phyloP scores from a whole-genome alignment of 2,113 vertebrate genomes.

The Malurus elegans region DNA sequence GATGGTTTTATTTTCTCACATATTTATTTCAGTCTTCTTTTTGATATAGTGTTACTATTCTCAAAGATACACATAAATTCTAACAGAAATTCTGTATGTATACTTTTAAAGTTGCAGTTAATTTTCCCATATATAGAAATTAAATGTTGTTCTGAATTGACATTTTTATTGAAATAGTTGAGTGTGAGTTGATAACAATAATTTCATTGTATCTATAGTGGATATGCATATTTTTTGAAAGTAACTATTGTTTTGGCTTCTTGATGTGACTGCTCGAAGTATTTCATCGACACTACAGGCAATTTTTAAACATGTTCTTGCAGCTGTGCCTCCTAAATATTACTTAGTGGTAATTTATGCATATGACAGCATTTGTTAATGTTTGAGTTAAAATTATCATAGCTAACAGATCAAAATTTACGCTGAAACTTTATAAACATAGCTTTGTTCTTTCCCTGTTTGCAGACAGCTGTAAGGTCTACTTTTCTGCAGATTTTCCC shows the following conservation, averaged over 20 bases:
- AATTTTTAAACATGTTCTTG: neutral
- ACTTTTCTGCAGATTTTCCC: neutral
- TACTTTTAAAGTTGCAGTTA: neutral
- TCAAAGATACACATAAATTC: neutral
- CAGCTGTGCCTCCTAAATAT: neutral
- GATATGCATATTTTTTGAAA: neutral
- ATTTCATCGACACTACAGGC: fast-evolving
- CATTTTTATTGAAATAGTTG: neutral
- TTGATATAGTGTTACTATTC: neutral
- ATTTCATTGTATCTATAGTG: neutral
- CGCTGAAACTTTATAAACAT: neutral
- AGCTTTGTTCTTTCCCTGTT: neutral
- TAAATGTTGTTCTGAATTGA: neutral
- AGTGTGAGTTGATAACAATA: neutral
- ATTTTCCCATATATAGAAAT: neutral
- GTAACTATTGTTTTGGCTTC: neutral
- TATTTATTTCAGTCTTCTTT: neutral
- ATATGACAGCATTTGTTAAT: neutral
- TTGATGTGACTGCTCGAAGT: neutral
- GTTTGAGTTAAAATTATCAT: neutral
- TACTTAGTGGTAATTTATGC: neutral
- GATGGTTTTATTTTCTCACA: neutral
- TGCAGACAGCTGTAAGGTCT: neutral
- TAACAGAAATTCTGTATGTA: neutral
- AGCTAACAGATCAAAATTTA: neutral